Base-by-base conservation (phyloP, 2,797 vertebrate species). In the Phaenicophaeus curvirostris region DNA sequence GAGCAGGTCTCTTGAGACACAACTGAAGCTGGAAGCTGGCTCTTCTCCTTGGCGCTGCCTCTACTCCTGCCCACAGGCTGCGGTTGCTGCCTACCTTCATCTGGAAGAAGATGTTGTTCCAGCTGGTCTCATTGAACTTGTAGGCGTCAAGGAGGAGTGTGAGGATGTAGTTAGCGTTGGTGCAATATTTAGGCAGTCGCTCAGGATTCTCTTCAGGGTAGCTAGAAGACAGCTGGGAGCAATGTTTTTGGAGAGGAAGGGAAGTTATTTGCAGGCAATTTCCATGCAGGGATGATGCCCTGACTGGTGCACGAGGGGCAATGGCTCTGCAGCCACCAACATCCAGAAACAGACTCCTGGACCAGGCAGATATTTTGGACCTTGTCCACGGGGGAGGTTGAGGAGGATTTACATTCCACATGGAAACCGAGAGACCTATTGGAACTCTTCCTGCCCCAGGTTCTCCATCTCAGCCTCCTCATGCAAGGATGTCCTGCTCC, bases 71-170 rank as follows among this genome's bases (percentile, higher is more conserved):
- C 31, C 23, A 1, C 1, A 0, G 69, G 19, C 77, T 79, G 79
- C 16, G 7, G 48, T 77, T 2, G 2, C 68, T 84, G 50, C 96
- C 94, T 80, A 98, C 98, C 97, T 98, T 96, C 96, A 95, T 97
- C 90, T 96, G 96, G 95, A 98, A 98, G 90, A 78, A 62, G 74
- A 98, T 98, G 79, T 91, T 96, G 59, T 91, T 96, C 98, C 98
- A 98, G 86, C 41, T 97, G 71, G 20, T 94, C 33, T 91, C 59
- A 0, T 66, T 96, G 85, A 98, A 98, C 92, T 97, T 97, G 87
- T 96, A 98, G 81, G 97, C 98, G 0, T 98, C 92, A 0, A 98
- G 91, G 24, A 98, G 97, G 25, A 98, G 95, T 1, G 93, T 96
- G 86, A 97, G 97, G 68, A 98, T 98, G 77, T 98, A 98, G 77